These are phyloP conservation scores for Zaprionus tsacasi DNA, from an alignment of 1,140 invertebrate genomes.

Conservation along the genomic window DNA sequence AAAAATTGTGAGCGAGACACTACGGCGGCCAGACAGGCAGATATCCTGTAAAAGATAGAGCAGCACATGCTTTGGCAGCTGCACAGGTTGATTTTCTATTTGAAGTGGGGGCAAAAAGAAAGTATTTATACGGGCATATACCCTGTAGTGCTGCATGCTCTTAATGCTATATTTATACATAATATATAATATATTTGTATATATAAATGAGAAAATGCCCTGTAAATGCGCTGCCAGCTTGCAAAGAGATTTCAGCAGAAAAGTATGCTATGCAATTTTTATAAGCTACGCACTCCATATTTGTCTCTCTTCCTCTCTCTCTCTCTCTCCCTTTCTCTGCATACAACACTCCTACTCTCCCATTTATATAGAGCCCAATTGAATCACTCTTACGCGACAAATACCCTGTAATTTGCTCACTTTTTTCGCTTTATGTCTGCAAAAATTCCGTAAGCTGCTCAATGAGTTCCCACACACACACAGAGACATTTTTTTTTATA, in stretches of 20 bases:
- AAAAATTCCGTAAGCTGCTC: not conserved
- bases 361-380: too few species aligned
- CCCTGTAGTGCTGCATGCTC: too few species aligned
- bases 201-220: not conserved
- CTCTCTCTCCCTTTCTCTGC: not conserved
- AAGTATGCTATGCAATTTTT: too few species aligned
- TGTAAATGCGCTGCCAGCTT: not conserved
- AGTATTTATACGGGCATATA: too few species aligned
- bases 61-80: too few species aligned
- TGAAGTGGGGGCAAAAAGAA: too few species aligned
- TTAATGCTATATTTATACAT: too few species aligned
- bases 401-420: not conserved
- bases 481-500: not conserved
- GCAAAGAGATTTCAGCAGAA: not conserved
- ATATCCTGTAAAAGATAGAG: not conserved
- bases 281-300: not conserved
- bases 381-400: not conserved
- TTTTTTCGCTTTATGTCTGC: not conserved
- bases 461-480: not conserved
- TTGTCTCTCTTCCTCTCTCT: not conserved
- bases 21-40: not conserved
- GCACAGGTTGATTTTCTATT: too few species aligned
- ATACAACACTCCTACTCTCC: not conserved
- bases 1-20: not conserved
- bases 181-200: too few species aligned